A percentile compares a stretch with the other conserved stretches of the same genome.
Evolutionary conservation across 2,797 vertebrate genomes (phyloP).

Genomic region (Bovichtus variegatus): DNA sequence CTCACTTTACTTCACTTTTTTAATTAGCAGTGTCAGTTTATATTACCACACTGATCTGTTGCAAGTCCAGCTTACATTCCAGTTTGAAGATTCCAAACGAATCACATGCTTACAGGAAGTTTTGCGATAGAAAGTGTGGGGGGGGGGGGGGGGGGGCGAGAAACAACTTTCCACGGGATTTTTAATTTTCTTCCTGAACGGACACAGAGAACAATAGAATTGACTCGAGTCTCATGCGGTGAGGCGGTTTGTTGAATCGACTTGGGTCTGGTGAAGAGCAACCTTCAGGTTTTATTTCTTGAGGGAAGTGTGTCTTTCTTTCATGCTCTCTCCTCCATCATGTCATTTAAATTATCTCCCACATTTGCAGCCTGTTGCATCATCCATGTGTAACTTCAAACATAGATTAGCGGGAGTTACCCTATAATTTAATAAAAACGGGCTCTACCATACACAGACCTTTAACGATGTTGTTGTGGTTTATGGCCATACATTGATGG

Average conservation of each 20-base stretch:
- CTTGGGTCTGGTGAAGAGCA: conserved; percentile 7
- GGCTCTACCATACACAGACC: not conserved
- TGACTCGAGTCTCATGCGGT: not conserved
- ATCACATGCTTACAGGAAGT: not conserved
- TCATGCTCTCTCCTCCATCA: not conserved
- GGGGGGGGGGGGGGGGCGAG: too few relatives aligned
- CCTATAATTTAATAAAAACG: not conserved
- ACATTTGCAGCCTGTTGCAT: not conserved
- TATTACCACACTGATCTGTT: conserved; percentile 12
- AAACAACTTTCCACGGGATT: not conserved
- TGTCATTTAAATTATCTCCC: not conserved
- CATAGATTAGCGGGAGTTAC: not conserved
- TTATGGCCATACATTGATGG: not conserved
- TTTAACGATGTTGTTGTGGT: not conserved
- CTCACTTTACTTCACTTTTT: conserved; percentile 41
- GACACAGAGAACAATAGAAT: conserved; percentile 1
- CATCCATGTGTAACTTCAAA: not conserved
- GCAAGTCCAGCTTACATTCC: not conserved
- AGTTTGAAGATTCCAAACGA: conserved; percentile 3
- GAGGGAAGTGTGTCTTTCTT: not conserved
- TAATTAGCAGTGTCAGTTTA: conserved; percentile 29
- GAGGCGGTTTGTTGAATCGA: conserved; percentile 16
- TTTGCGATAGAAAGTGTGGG: not conserved
- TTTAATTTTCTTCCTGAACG: conserved; percentile 2
- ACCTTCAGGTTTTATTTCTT: not conserved